Percentiles rank a stretch among this genome's conserved stretches.
These are phyloP conservation scores for Leucopsar rothschildi DNA, from an alignment of 2,113 vertebrate species.

Conservation along the genomic window DNA sequence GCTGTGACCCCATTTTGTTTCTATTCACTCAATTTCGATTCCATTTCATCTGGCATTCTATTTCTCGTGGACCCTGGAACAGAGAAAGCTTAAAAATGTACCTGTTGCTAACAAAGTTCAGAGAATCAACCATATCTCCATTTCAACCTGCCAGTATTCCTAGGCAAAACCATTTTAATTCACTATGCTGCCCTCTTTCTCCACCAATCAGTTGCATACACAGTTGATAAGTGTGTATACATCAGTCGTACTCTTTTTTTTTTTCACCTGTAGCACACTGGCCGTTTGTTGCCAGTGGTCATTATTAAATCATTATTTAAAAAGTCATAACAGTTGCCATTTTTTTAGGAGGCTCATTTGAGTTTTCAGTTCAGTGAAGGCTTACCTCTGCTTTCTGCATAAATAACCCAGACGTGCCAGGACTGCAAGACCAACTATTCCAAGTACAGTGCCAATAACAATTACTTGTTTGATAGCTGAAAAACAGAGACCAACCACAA, in stretches of 20 bases:
- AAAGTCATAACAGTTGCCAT: not conserved
- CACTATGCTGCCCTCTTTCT: not conserved
- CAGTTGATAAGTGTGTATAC: not conserved
- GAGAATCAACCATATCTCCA: not conserved
- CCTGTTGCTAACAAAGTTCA: not conserved
- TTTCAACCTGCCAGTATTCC: not conserved
- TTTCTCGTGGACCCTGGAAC: not conserved
- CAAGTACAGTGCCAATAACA: conserved; percentile 23
- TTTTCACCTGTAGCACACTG: not conserved
- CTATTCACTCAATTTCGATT: accelerated
- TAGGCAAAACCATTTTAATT: not conserved
- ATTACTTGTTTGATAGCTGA: conserved; percentile 39
- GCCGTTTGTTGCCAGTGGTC: not conserved
- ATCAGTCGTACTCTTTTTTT: not conserved
- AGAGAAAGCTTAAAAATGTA: not conserved
- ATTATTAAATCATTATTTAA: not conserved
- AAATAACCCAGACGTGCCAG: conserved; percentile 16
- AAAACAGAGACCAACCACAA: not conserved
- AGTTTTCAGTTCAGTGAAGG: not conserved
- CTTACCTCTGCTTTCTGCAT: conserved; percentile 43
- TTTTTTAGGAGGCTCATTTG: not conserved
- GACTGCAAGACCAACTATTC: not conserved
- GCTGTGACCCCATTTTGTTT: not conserved
- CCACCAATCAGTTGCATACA: not conserved
- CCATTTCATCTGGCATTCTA: not conserved